phyloP scores from a whole-genome alignment of 37 sponge, comb jelly and placozoan species.

The Theonella swinhoei region DNA sequence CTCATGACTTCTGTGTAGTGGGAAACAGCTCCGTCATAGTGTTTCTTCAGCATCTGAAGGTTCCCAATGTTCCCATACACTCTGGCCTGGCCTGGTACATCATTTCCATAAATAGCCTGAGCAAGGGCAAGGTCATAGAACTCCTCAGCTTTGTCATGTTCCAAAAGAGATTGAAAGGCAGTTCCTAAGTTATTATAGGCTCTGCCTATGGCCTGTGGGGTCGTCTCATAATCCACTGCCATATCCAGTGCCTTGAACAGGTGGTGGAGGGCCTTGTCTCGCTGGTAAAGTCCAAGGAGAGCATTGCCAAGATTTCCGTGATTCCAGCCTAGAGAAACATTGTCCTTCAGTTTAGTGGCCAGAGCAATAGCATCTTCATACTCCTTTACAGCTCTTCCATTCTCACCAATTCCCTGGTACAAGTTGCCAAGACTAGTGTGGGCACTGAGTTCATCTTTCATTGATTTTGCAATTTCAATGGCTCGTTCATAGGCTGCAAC shows the following conservation, averaged over 20 bases:
- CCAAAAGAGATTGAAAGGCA: slow-evolving; percentile 46
- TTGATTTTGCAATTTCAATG: slow-evolving; percentile 12
- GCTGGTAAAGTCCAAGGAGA: slow-evolving; percentile 30
- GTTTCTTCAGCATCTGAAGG: slow-evolving; percentile 34
- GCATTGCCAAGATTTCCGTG: slow-evolving; percentile 72
- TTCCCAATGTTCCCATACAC: slow-evolving; percentile 63
- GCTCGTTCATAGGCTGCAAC: slow-evolving; percentile 22
- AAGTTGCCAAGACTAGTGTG: slow-evolving; percentile 52
- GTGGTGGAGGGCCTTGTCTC: slow-evolving; percentile 52
- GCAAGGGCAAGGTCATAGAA: slow-evolving; percentile 48
- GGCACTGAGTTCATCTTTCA: slow-evolving; percentile 49
- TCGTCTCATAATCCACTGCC: slow-evolving; percentile 33
- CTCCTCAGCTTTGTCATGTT: slow-evolving; percentile 38
- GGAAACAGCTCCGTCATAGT: slow-evolving; percentile 28
- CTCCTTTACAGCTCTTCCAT: slow-evolving; percentile 31
- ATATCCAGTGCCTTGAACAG: slow-evolving; percentile 36
- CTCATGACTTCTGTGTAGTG: slow-evolving; percentile 60
- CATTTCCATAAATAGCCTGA: slow-evolving; percentile 53
- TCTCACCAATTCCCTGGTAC: slow-evolving; percentile 36
- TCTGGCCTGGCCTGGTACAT: slow-evolving; percentile 51
- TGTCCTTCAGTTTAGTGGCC: slow-evolving; percentile 18
- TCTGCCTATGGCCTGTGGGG: slow-evolving; percentile 46
- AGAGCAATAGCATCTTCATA: slow-evolving; percentile 24
- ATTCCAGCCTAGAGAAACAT: slow-evolving; percentile 48
- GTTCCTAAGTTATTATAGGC: slow-evolving; percentile 62